Percentiles rank a stretch among this genome's conserved stretches.
Conservation (phyloP, 2,797 vertebrate species). For the Rhinella marina region DNA sequence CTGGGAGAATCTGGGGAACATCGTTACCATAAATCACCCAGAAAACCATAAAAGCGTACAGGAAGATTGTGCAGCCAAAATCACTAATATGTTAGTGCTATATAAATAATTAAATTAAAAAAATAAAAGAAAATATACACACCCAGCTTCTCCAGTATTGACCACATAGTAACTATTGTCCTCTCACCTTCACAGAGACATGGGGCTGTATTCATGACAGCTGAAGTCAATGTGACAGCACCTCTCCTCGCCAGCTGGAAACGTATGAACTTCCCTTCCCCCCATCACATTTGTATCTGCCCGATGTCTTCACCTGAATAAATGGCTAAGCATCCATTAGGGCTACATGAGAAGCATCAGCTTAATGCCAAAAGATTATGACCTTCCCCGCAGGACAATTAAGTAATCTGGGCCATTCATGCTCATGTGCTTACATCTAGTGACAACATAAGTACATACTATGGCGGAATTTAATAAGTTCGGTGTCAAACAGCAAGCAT, state of each 20-base stretch:
- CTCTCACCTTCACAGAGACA: neutral
- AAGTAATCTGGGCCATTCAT: slow-evolving; percentile 56
- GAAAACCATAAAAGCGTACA: too few species aligned
- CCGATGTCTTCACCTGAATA: slow-evolving; percentile 53
- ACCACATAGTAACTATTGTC: neutral
- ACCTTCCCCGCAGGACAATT: slow-evolving; percentile 58
- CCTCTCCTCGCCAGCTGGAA: neutral
- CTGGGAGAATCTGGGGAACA: neutral
- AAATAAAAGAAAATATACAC: neutral
- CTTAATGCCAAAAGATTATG: slow-evolving; percentile 59
- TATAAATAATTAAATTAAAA: neutral
- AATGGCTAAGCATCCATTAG: slow-evolving; percentile 58
- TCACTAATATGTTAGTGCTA: neutral
- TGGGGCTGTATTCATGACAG: neutral
- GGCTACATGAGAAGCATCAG: slow-evolving; percentile 59
- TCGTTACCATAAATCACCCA: neutral
- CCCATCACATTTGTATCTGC: slow-evolving; percentile 39
- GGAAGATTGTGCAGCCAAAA: neutral
- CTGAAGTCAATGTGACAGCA: neutral
- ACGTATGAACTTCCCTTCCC: neutral
- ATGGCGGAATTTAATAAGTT: slow-evolving; percentile 58
- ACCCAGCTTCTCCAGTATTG: neutral
- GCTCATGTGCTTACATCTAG: slow-evolving; percentile 44
- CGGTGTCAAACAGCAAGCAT: slow-evolving; percentile 50
- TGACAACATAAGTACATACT: slow-evolving; percentile 62